Base-by-base conservation (phyloP, 2,797 vertebrate species). In the Cuniculus paca region DNA sequence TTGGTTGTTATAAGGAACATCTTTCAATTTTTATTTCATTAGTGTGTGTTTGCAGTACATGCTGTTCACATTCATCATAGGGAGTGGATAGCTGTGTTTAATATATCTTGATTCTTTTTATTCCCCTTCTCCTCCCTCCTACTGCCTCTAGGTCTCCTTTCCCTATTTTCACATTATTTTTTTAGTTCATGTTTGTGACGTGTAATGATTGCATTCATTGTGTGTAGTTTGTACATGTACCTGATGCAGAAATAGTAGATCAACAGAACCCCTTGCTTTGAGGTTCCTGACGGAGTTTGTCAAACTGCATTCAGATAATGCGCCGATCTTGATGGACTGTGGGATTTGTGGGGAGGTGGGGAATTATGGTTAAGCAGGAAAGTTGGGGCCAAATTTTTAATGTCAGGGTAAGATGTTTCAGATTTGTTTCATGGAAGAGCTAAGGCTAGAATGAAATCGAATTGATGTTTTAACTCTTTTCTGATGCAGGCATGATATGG, bases 401-500 rank as follows among this genome's bases (percentile, higher is more conserved):
- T 81, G 50, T 50, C 28, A 95, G 14, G 2, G 26, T 50, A n/a
- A 93, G 31, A 86, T 0, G 17, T 94, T 97, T 87, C 50, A 77
- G 54, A 65, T 82, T 79, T 95, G 70, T 90, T 93, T 83, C 74
- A 58, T 45, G 63, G 48, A 91, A 72, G 5, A 63, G 20, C 20
- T 45, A 87, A 83, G 11, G 28, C 42, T 94, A 54, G 36, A 61
- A 61, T 70, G 78, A 82, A 90, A 82, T 16, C 50, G 88, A 45
- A 24, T 50, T n/a, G 65, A 24, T 65, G 0, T 97, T 96, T 95
- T 96, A 36, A 98, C 28, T 92, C 94, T 72, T 98, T 75, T 97
- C 54, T 88, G 89, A 72, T 3, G 50, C 97, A 99, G 99, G 99
- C 72, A 99, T 99, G 99, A 99, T 99, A 98, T 99, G 99, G 99